phyloP scores from a whole-genome alignment of 1,140 invertebrate genomes.

The Brachionus manjavacas region DNA sequence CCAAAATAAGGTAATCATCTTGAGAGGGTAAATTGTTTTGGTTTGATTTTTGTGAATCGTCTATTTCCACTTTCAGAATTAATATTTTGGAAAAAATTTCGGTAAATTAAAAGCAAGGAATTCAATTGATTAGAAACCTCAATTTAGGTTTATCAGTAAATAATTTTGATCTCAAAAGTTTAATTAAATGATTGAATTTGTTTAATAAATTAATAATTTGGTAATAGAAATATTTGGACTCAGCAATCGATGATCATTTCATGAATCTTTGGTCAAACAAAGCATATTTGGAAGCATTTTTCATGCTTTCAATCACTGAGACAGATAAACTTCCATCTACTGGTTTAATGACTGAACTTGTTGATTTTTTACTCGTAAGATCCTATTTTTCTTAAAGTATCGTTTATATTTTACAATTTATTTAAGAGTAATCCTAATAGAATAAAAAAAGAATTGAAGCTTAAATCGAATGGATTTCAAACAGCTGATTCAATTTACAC shows the following conservation, averaged over 20 bases:
- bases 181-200: too few species aligned
- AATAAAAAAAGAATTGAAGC: background rate
- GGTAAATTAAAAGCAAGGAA: too few species aligned
- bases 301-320: background rate
- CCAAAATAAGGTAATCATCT: too few species aligned
- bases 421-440: background rate
- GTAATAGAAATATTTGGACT: background rate
- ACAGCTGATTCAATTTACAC: background rate
- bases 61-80: too few species aligned
- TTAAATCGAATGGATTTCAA: background rate
- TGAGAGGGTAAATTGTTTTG: too few species aligned
- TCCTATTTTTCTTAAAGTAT: too few species aligned
- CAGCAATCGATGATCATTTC: background rate
- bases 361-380: background rate
- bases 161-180: too few species aligned
- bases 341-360: background rate
- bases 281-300: slow-evolving; percentile 13
- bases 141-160: too few species aligned
- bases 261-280: slow-evolving; percentile 10
- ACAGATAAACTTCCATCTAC: background rate
- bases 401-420: too few species aligned
- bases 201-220: background rate
- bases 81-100: too few species aligned
- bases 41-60: too few species aligned
- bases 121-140: too few species aligned